Percentiles rank a stretch among this genome's conserved stretches.
Conservation (phyloP, 2,797 vertebrate genomes). For the Meriones psammophilus region DNA sequence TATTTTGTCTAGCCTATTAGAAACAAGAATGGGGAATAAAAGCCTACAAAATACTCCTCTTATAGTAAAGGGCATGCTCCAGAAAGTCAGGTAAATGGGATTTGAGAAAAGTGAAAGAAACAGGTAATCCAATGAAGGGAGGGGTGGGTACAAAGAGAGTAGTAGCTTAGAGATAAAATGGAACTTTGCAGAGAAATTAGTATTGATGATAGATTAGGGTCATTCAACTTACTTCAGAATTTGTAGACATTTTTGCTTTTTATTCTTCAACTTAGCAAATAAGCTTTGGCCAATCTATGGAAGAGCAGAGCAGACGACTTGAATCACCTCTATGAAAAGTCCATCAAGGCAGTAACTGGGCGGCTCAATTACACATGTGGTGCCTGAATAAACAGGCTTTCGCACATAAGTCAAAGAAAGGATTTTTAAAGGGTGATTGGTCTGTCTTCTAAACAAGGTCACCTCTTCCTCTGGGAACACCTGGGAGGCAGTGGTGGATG, state of each 20-base stretch:
- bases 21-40: neutral
- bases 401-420: neutral
- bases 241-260: neutral
- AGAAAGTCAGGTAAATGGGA: neutral
- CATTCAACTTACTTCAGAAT: neutral
- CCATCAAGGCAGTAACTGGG: neutral
- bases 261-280: constrained; percentile 16
- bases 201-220: neutral
- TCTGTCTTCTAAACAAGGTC: neutral
- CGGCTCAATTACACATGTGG: neutral
- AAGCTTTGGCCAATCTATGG: neutral
- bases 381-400: neutral
- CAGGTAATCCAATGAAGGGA: neutral
- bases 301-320: neutral
- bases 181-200: neutral
- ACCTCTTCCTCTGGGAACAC: neutral
- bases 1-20: neutral
- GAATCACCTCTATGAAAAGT: neutral
- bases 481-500: neutral
- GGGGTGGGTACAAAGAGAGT: neutral
- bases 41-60: neutral
- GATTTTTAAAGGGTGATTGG: neutral
- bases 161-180: neutral
- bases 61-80: neutral
- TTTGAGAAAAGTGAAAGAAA: neutral